A percentile compares a stretch with the other conserved stretches of the same genome.
phyloP scores from a whole-genome alignment of 35 echinoderm and acorn worm species.

The Heliocidaris erythrogramma region DNA sequence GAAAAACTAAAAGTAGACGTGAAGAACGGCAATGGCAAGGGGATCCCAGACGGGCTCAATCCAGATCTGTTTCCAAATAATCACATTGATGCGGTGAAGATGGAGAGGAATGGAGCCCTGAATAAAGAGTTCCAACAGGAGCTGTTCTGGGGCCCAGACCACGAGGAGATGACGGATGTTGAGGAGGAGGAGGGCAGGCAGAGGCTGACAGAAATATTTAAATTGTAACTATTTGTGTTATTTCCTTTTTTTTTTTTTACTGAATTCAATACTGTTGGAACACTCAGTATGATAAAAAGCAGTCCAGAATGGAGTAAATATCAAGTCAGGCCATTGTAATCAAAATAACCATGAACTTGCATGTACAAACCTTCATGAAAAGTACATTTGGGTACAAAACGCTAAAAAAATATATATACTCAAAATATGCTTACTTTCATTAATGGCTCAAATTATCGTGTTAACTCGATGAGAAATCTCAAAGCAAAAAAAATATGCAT shows the following conservation, averaged over 20 bases:
- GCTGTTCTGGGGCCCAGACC: slow-evolving; percentile 91
- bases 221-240: slow-evolving; percentile 4
- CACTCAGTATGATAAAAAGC: neutral
- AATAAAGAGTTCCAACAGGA: slow-evolving; percentile 89
- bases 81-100: slow-evolving; percentile 84
- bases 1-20: neutral
- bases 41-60: neutral
- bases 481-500: too few species aligned
- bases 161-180: slow-evolving; percentile 87
- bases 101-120: slow-evolving; percentile 81
- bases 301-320: neutral
- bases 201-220: slow-evolving; percentile 84
- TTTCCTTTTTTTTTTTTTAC: neutral
- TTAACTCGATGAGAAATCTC: too few species aligned
- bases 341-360: neutral
- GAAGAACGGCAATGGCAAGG: neutral
- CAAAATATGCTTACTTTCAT: too few species aligned
- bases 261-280: neutral
- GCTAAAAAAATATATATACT: too few species aligned
- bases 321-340: neutral
- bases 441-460: too few species aligned
- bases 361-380: too few species aligned
- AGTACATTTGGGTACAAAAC: too few species aligned
- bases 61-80: slow-evolving; percentile 74
- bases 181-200: slow-evolving; percentile 76